Evolutionary conservation across 2,888 invertebrate genomes (phyloP).

Genomic region (Chorisops tibialis): DNA sequence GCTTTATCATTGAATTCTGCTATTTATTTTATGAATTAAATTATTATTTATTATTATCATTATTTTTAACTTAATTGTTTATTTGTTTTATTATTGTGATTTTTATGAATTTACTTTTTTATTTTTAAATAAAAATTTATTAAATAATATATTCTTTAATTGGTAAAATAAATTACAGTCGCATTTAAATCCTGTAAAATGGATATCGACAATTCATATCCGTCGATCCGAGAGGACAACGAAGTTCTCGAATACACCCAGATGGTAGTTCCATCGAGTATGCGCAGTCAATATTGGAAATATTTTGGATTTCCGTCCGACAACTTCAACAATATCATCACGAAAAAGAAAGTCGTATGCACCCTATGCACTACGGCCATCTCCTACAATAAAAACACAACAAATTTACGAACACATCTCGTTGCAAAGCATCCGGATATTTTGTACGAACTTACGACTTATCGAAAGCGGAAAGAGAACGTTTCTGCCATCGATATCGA

Average conservation of each 20-base stretch:
- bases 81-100: too few relatives aligned
- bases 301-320: constrained; percentile 51
- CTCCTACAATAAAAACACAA: constrained; percentile 50
- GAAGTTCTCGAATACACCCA: constrained; percentile 14
- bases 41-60: too few relatives aligned
- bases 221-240: background rate
- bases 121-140: too few relatives aligned
- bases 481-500: background rate
- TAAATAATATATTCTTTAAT: too few relatives aligned
- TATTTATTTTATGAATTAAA: too few relatives aligned
- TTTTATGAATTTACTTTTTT: too few relatives aligned
- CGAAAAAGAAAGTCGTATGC: constrained; percentile 49
- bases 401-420: constrained; percentile 45
- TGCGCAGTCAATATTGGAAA: constrained; percentile 51
- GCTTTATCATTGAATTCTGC: too few relatives aligned
- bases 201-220: background rate
- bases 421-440: constrained; percentile 41
- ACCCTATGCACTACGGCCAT: constrained; percentile 46
- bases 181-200: background rate
- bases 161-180: background rate
- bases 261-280: constrained; percentile 34
- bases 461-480: constrained; percentile 25
- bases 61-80: background rate
- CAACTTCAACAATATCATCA: constrained; percentile 47
- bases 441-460: constrained; percentile 35